Percentiles rank a stretch among this genome's conserved stretches.
Evolutionary conservation across 2,797 vertebrate genomes (phyloP).

Genomic region (Melopsittacus undulatus): DNA sequence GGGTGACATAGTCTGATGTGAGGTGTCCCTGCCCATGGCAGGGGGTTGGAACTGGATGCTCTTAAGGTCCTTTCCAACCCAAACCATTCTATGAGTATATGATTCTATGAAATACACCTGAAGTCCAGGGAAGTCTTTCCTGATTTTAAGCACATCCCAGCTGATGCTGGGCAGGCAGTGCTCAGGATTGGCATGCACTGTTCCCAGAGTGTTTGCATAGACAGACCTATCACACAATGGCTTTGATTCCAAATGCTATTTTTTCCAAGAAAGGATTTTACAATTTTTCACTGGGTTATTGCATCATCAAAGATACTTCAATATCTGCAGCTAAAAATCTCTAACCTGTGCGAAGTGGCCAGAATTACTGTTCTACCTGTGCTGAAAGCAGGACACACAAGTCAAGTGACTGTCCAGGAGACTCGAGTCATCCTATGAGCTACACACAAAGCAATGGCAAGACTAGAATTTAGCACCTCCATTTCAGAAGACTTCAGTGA

Average conservation of each 20-base stretch:
- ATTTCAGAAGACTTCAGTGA: background rate
- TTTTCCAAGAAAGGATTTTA: background rate
- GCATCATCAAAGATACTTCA: background rate
- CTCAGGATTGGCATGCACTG: background rate
- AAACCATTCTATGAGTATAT: background rate
- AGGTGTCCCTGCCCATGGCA: background rate
- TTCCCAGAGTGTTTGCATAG: background rate
- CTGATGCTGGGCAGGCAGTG: background rate
- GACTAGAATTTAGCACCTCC: background rate
- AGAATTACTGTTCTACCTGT: background rate
- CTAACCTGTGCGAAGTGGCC: background rate
- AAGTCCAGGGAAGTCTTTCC: background rate
- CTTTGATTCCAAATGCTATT: background rate
- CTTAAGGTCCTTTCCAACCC: background rate
- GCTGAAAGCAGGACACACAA: background rate
- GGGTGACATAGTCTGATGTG: background rate
- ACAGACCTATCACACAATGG: rapidly evolving
- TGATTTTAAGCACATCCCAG: background rate
- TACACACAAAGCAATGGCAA: background rate
- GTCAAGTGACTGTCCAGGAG: background rate
- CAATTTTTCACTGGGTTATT: background rate
- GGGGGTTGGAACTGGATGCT: background rate
- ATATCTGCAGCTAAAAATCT: background rate
- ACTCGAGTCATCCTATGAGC: background rate
- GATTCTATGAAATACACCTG: background rate